These are phyloP conservation scores for Patella ulyssiponensis DNA, from an alignment of 2,888 invertebrate genomes.

Conservation along the genomic window DNA sequence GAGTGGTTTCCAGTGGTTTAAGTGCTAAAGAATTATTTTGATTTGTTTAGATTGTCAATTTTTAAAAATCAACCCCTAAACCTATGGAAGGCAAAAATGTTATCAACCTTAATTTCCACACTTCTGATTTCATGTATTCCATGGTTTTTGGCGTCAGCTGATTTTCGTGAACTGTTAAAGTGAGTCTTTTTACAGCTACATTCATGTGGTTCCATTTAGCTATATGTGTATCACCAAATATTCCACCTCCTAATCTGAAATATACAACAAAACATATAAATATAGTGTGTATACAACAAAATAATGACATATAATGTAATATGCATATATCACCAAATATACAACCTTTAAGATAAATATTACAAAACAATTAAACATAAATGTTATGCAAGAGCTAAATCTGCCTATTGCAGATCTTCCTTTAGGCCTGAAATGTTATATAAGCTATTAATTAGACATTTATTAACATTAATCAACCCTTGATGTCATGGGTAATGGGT, in stretches of 20 bases:
- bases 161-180: conserved; percentile 62
- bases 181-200: conserved; percentile 66
- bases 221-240: conserved; percentile 68
- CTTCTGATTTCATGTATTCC: conserved; percentile 58
- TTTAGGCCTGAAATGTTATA: too few species aligned
- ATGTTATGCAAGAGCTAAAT: too few species aligned
- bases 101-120: conserved; percentile 59
- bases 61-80: too few species aligned
- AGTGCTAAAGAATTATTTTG: too few species aligned
- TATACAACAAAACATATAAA: not conserved
- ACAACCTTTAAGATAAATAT: not conserved
- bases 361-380: not conserved
- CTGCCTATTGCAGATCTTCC: too few species aligned
- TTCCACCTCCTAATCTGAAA: conserved; percentile 65
- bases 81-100: too few species aligned
- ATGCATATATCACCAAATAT: too few species aligned
- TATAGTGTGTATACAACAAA: not conserved
- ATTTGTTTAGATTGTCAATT: too few species aligned
- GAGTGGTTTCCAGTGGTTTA: too few species aligned
- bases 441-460: too few species aligned
- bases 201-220: conserved; percentile 61
- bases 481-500: too few species aligned
- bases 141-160: conserved; percentile 57
- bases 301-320: not conserved
- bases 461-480: too few species aligned